Evolutionary conservation across 2,888 invertebrate genomes (phyloP).

Genomic region (Phaonia tiefii): DNA sequence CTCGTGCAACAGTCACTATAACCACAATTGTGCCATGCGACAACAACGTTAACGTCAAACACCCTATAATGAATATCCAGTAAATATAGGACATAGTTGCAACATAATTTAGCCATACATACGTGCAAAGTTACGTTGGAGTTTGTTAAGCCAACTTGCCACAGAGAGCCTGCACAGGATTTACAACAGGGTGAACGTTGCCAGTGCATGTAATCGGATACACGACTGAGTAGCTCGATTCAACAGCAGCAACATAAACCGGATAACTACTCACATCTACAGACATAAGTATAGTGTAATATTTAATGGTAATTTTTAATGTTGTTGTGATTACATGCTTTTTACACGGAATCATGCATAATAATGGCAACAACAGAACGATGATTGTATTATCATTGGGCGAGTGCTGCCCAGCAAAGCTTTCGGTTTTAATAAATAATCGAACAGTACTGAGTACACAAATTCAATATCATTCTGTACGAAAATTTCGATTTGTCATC

Average conservation of each 20-base stretch:
- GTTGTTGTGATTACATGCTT: constrained; percentile 73
- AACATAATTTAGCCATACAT: constrained; percentile 24
- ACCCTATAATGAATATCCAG: constrained; percentile 1
- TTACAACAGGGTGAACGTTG: background rate
- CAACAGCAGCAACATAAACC: constrained; percentile 26
- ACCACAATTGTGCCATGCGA: constrained; percentile 55
- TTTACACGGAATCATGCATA: constrained; percentile 71
- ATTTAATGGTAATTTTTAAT: no score
- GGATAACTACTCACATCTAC: constrained; percentile 4
- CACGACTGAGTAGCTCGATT: constrained; percentile 13
- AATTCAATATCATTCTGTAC: no score
- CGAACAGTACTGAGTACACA: no score
- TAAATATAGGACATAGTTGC: constrained; percentile 43
- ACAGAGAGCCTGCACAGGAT: constrained; percentile 69
- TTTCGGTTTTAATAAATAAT: no score
- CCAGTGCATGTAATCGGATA: constrained; percentile 5
- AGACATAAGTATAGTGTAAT: constrained; percentile 72
- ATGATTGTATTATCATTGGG: constrained; percentile 7
- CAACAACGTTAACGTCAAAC: constrained; percentile 46
- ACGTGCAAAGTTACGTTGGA: constrained; percentile 30
- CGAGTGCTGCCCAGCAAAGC: background rate
- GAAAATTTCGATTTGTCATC: no score
- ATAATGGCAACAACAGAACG: background rate
- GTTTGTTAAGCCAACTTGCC: constrained; percentile 70
- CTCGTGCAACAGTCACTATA: constrained; percentile 63